phyloP scores from a whole-genome alignment of 1,140 invertebrate genomes.

The Paramacrobiotus metropolitanus region DNA sequence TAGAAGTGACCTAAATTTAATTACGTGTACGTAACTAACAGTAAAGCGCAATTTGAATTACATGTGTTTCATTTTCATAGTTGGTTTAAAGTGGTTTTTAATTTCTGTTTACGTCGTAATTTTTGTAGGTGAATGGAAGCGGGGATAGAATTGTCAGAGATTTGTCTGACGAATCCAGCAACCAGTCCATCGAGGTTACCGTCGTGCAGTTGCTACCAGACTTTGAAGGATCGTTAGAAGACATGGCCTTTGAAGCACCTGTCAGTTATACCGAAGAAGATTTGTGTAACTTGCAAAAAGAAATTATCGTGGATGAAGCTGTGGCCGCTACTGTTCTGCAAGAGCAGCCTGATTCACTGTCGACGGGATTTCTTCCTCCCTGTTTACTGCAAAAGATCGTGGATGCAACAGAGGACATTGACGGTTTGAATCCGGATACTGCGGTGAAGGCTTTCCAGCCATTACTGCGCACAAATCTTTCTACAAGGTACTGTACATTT shows the following conservation, averaged over 20 bases:
- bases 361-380: background rate
- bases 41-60: too few relatives aligned
- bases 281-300: background rate
- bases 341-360: background rate
- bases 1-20: too few relatives aligned
- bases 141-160: too few relatives aligned
- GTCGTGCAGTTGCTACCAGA: constrained; percentile 1
- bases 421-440: background rate
- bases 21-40: too few relatives aligned
- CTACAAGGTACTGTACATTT: background rate
- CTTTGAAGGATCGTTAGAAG: background rate
- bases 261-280: background rate
- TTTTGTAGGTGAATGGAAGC: too few relatives aligned
- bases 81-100: too few relatives aligned
- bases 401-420: background rate
- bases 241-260: background rate
- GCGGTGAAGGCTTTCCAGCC: background rate
- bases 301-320: background rate
- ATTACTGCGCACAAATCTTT: background rate
- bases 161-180: background rate
- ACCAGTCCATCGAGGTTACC: background rate
- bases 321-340: background rate
- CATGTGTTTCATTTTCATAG: too few relatives aligned
- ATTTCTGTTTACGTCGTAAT: too few relatives aligned
- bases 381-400: background rate